A percentile compares a stretch with the other conserved stretches of the same genome.
Conservation (phyloP, 1,140 invertebrate species). For the Lethrus apterus region DNA sequence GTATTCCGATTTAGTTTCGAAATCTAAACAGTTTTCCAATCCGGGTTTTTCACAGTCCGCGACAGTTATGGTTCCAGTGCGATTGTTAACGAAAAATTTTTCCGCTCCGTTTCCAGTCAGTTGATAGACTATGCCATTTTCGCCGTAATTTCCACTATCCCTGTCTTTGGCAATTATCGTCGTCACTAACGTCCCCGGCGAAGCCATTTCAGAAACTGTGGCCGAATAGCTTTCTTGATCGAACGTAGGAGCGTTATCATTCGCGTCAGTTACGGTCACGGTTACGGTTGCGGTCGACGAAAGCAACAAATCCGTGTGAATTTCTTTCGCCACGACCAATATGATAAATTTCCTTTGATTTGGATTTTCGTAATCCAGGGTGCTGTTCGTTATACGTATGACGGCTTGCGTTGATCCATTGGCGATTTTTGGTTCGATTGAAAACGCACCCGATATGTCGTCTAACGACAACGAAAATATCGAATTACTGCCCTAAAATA, state of each 20-base stretch:
- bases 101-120: slow-evolving; percentile 78
- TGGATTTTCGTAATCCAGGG: slow-evolving; percentile 83
- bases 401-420: slow-evolving; percentile 73
- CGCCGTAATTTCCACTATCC: slow-evolving; percentile 67
- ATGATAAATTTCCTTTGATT: slow-evolving; percentile 88
- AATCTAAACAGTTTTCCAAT: slow-evolving; percentile 70
- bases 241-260: slow-evolving; percentile 83
- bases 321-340: slow-evolving; percentile 76
- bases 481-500: slow-evolving; percentile 66
- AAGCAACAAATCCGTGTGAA: slow-evolving; percentile 63
- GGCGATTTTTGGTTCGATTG: slow-evolving; percentile 71
- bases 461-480: slow-evolving; percentile 68
- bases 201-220: slow-evolving; percentile 63
- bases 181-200: slow-evolving; percentile 61
- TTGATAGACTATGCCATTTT: slow-evolving; percentile 73
- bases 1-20: slow-evolving; percentile 74
- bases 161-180: slow-evolving; percentile 74
- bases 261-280: slow-evolving; percentile 76
- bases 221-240: slow-evolving; percentile 65
- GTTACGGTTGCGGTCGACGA: slow-evolving; percentile 83
- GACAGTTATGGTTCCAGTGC: slow-evolving; percentile 75
- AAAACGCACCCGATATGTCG: slow-evolving; percentile 74
- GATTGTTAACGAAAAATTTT: slow-evolving; percentile 72
- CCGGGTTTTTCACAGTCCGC: slow-evolving; percentile 64
- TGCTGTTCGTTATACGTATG: slow-evolving; percentile 70